Conservation (phyloP, 1,140 invertebrate species). For the Camponotus pennsylvanicus region DNA sequence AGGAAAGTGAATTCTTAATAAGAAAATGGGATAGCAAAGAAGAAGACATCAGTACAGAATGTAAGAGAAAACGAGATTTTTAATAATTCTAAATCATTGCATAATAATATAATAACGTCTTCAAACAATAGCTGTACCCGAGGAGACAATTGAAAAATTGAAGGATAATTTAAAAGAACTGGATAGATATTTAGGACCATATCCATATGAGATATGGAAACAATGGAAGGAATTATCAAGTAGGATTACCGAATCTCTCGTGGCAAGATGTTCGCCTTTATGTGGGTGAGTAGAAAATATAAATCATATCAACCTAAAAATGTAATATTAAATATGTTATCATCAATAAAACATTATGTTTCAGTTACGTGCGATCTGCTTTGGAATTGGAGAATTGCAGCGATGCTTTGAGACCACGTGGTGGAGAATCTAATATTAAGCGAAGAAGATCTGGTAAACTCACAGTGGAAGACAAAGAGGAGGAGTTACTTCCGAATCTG, state of each 20-base stretch:
- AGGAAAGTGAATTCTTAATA: constrained; percentile 93
- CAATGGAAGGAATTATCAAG: constrained; percentile 94
- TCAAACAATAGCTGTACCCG: constrained; percentile 84
- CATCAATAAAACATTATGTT: constrained; percentile 44
- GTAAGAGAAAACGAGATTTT: constrained; percentile 62
- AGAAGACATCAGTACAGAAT: constrained; percentile 89
- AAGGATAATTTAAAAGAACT: constrained; percentile 92
- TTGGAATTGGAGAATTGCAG: constrained; percentile 90
- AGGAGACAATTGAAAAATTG: constrained; percentile 88
- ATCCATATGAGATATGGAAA: constrained; percentile 95
- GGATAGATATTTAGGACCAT: constrained; percentile 94
- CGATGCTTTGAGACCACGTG: constrained; percentile 88
- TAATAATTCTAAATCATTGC: not conserved
- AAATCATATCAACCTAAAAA: not conserved
- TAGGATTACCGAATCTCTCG: constrained; percentile 76
- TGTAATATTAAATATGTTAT: not conserved
- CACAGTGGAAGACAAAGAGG: constrained; percentile 88
- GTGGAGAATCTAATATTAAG: constrained; percentile 69
- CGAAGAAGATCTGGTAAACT: constrained; percentile 81
- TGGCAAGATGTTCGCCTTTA: constrained; percentile 80
- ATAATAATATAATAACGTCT: not conserved
- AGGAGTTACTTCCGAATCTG: constrained; percentile 93
- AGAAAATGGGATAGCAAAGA: constrained; percentile 93
- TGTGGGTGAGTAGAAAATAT: constrained; percentile 78
- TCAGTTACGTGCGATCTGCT: constrained; percentile 87